phyloP scores from a whole-genome alignment of 2,888 invertebrate species.

The Macaria liturata region DNA sequence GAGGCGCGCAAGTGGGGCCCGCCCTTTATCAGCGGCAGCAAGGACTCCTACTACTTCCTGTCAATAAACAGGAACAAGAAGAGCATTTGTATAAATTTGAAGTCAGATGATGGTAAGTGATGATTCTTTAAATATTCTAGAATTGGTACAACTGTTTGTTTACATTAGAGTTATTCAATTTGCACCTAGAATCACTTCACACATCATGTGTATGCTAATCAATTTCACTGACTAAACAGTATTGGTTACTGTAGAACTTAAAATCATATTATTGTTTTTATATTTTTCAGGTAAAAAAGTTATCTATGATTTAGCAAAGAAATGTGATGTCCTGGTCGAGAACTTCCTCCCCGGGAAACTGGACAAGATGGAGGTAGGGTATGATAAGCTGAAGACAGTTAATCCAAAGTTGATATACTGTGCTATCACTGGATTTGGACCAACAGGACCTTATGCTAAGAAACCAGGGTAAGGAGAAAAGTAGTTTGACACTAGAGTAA shows the following conservation, averaged over 20 bases:
- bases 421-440: conserved; percentile 96
- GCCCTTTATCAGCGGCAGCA: conserved; percentile 87
- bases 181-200: background rate
- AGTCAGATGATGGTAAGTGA: conserved; percentile 84
- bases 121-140: conserved; percentile 1
- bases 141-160: too few relatives aligned
- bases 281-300: conserved; percentile 75
- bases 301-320: conserved; percentile 87
- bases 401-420: conserved; percentile 95
- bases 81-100: conserved; percentile 94
- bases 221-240: background rate
- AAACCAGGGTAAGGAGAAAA: conserved; percentile 87
- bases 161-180: background rate
- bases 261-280: background rate
- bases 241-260: background rate
- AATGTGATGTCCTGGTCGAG: conserved; percentile 95
- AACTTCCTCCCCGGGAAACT: conserved; percentile 97
- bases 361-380: conserved; percentile 90
- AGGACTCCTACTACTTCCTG: conserved; percentile 92
- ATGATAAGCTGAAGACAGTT: conserved; percentile 85
- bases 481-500: too few relatives aligned
- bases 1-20: conserved; percentile 97
- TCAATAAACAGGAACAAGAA: conserved; percentile 97
- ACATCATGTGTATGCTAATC: conserved; percentile 2
- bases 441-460: conserved; percentile 91